Percentiles rank a stretch among this genome's conserved stretches.
These are phyloP conservation scores for Mythimna lalbum DNA, from an alignment of 2,888 invertebrate genomes.

Conservation along the genomic window DNA sequence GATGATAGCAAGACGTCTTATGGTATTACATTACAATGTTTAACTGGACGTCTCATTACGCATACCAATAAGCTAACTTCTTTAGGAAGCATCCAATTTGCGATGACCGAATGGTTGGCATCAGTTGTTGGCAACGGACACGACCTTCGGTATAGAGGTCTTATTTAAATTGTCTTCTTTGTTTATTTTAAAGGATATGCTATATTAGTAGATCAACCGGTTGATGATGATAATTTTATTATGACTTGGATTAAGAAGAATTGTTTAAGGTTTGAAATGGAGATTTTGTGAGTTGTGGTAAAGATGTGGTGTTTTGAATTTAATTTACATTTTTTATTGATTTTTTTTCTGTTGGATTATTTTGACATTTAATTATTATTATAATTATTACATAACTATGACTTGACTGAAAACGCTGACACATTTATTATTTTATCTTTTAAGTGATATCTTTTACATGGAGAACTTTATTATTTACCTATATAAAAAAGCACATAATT, in stretches of 20 bases:
- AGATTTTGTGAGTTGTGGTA: background rate
- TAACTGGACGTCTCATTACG: background rate
- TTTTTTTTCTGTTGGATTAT: too few relatives aligned
- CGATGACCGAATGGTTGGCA: slow-evolving; percentile 37
- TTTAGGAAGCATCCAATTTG: slow-evolving; percentile 48
- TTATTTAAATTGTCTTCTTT: slow-evolving; percentile 39
- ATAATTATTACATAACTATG: too few relatives aligned
- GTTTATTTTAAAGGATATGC: slow-evolving; percentile 15
- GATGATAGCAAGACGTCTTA: slow-evolving; percentile 2
- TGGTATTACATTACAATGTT: background rate
- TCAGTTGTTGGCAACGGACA: slow-evolving; percentile 27
- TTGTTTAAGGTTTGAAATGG: background rate
- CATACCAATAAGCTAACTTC: slow-evolving; percentile 42
- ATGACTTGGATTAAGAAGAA: too few relatives aligned
- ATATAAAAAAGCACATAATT: too few relatives aligned
- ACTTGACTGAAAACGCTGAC: too few relatives aligned
- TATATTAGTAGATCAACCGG: too few relatives aligned
- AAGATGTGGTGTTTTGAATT: background rate
- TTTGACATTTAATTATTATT: too few relatives aligned
- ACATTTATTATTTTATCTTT: too few relatives aligned
- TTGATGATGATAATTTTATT: too few relatives aligned
- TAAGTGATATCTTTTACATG: too few relatives aligned
- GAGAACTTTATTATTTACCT: too few relatives aligned
- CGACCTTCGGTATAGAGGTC: slow-evolving; percentile 42
- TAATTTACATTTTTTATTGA: too few relatives aligned